Conservation (phyloP, 2,888 invertebrate genomes). For the Diplolepis rosae region DNA sequence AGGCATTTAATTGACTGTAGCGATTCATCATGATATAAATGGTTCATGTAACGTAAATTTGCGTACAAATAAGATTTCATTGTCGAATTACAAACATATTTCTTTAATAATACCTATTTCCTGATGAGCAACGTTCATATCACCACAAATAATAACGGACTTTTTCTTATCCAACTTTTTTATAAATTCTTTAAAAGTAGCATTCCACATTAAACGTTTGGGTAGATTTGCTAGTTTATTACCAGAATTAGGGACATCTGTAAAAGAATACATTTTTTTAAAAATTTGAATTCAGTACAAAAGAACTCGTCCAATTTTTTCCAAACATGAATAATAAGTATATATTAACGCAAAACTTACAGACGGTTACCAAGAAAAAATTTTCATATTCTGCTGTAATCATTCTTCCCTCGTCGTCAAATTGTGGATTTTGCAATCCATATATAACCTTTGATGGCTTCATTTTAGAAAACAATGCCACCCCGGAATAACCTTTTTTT, state of each 20-base stretch:
- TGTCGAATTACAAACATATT: not conserved
- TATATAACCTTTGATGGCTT: slow-evolving; percentile 89
- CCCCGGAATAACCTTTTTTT: slow-evolving; percentile 94
- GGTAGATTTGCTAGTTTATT: slow-evolving; percentile 89
- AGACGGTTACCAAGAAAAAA: slow-evolving; percentile 91
- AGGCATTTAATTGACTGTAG: too few relatives aligned
- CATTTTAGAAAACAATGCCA: slow-evolving; percentile 88
- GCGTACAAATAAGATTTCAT: too few relatives aligned
- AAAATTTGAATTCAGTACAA: too few relatives aligned
- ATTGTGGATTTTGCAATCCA: slow-evolving; percentile 84
- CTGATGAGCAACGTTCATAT: slow-evolving; percentile 97
- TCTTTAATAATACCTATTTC: slow-evolving; percentile 97
- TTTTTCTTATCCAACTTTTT: slow-evolving; percentile 89
- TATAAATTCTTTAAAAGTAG: slow-evolving; percentile 85
- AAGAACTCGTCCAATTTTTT: too few relatives aligned
- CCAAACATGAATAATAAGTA: too few relatives aligned
- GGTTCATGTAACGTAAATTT: too few relatives aligned
- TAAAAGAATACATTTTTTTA: slow-evolving; percentile 43
- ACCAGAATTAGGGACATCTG: slow-evolving; percentile 96
- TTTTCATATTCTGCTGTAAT: slow-evolving; percentile 95
- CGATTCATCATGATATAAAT: too few relatives aligned
- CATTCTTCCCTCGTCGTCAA: slow-evolving; percentile 87
- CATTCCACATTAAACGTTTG: slow-evolving; percentile 93
- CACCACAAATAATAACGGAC: slow-evolving; percentile 96
- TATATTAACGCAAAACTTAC: too few relatives aligned